Conservation (phyloP, 2,797 vertebrate species). For the Vultur gryphus region DNA sequence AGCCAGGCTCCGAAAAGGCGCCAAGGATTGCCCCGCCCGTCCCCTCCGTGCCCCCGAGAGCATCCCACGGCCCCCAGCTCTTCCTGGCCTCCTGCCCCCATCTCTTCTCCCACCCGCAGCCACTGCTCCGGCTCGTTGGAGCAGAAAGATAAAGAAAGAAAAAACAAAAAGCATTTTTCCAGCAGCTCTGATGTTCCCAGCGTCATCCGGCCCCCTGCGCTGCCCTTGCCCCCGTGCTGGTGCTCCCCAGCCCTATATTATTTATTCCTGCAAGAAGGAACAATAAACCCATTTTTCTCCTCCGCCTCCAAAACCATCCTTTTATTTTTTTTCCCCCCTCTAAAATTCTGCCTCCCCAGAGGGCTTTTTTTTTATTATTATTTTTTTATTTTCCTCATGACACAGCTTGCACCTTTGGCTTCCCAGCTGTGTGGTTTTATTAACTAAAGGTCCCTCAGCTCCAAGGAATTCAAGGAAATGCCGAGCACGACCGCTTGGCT, state of each 20-base stretch:
- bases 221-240: background rate
- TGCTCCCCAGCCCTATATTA: background rate
- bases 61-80: background rate
- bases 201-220: background rate
- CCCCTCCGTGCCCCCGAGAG: fast-evolving
- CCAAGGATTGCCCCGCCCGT: fast-evolving
- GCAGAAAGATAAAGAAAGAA: constrained; percentile 6
- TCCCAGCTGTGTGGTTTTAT: constrained; percentile 42
- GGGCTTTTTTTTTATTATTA: background rate
- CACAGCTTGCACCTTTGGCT: constrained; percentile 54
- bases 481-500: background rate
- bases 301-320: background rate
- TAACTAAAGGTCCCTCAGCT: constrained; percentile 38
- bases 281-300: constrained; percentile 23
- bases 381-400: background rate
- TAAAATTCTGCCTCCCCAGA: background rate
- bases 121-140: background rate
- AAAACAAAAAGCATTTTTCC: constrained; percentile 1
- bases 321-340: background rate
- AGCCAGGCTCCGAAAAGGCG: background rate
- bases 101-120: background rate
- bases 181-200: background rate
- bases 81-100: background rate
- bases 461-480: constrained; percentile 53
- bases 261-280: constrained; percentile 18